Percentiles rank a stretch among this genome's conserved stretches.
Conservation (phyloP, 1,140 invertebrate genomes). For the Monochamus saltuarius region DNA sequence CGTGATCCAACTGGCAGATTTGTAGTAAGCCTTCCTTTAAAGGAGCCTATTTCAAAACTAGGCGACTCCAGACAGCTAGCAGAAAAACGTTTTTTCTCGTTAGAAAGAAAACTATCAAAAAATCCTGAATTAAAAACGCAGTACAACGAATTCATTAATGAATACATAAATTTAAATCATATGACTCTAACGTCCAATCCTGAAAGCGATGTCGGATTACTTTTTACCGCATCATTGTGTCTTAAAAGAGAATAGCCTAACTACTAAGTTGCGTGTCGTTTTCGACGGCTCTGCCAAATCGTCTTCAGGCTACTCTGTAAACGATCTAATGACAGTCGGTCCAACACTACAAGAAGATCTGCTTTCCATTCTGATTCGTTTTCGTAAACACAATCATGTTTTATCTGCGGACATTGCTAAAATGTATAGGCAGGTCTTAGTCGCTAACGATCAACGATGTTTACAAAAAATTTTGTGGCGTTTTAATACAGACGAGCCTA, state of each 20-base stretch:
- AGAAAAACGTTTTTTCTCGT: conserved; percentile 18
- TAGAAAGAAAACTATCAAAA: conserved; percentile 21
- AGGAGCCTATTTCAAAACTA: conserved; percentile 14
- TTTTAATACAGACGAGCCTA: not conserved
- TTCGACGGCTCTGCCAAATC: too few relatives aligned
- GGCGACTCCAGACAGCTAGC: conserved; percentile 24
- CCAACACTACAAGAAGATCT: not conserved
- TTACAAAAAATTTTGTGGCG: conserved; percentile 12
- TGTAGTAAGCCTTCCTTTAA: conserved; percentile 31
- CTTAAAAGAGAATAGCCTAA: conserved; percentile 13
- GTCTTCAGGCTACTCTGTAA: too few relatives aligned
- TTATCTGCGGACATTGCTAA: conserved; percentile 10
- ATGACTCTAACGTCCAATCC: conserved; percentile 11
- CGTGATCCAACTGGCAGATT: conserved; percentile 22
- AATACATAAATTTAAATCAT: conserved; percentile 25
- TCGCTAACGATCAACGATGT: not conserved
- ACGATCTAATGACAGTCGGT: too few relatives aligned
- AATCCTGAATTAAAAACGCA: conserved; percentile 19
- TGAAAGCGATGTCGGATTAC: not conserved
- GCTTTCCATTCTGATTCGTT: not conserved
- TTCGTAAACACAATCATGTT: not conserved
- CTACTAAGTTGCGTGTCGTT: conserved; percentile 2
- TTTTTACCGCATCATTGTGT: conserved; percentile 20
- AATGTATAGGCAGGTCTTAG: conserved; percentile 1
- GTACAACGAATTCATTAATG: conserved; percentile 27